Conservation (phyloP, 2,113 vertebrate species). For the Ranitomeya variabilis region DNA sequence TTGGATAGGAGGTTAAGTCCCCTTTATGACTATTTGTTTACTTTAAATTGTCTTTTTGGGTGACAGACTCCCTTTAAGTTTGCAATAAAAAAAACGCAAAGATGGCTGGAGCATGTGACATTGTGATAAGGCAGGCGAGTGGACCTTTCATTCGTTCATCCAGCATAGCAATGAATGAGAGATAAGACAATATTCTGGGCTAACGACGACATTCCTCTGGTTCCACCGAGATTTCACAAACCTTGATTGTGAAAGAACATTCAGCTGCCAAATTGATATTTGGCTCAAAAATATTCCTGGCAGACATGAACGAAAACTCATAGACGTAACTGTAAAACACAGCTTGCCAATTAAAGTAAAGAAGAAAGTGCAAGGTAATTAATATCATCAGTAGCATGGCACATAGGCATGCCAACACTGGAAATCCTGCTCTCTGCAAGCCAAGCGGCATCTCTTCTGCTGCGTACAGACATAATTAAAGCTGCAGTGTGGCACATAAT, state of each 20-base stretch:
- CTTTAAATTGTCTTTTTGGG: too few relatives aligned
- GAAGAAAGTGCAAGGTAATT: constrained; percentile 12
- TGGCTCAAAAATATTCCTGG: not conserved
- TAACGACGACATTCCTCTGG: not conserved
- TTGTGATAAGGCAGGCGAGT: not conserved
- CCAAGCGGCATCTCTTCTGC: not conserved
- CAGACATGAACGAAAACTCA: not conserved
- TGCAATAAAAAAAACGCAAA: too few relatives aligned
- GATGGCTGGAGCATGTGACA: not conserved
- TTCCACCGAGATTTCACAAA: constrained; percentile 26
- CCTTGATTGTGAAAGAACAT: constrained; percentile 8
- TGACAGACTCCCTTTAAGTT: too few relatives aligned
- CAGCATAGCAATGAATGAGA: not conserved
- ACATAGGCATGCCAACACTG: not conserved
- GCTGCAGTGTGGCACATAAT: too few relatives aligned
- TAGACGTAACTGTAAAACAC: not conserved
- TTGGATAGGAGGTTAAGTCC: too few relatives aligned
- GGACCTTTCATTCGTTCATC: not conserved
- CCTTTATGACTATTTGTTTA: too few relatives aligned
- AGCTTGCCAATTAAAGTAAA: not conserved
- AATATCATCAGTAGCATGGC: not conserved
- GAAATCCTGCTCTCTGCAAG: not conserved
- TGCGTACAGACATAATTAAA: not conserved
- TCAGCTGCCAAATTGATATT: constrained; percentile 4
- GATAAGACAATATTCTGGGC: constrained; percentile 9